Percentiles rank a stretch among this genome's conserved stretches.
phyloP scores from a whole-genome alignment of 2,113 vertebrate genomes.

The Girardinichthys multiradiatus region DNA sequence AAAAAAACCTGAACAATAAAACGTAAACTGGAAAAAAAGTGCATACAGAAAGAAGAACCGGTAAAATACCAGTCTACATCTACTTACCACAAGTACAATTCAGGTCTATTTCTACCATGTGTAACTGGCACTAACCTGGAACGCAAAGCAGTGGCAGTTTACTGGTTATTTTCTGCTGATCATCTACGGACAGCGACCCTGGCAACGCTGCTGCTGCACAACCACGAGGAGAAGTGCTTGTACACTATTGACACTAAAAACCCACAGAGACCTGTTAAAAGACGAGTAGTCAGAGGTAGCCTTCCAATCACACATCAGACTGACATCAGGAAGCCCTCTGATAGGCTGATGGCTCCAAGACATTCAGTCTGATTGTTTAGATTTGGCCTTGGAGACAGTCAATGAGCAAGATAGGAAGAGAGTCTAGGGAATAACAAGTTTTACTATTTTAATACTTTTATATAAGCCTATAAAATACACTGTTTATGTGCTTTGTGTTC shows the following conservation, averaged over 20 bases:
- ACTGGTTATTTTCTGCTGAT: background rate
- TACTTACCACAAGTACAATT: background rate
- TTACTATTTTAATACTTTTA: no score
- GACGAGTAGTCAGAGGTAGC: background rate
- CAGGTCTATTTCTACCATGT: no score
- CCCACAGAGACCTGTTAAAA: slow-evolving; percentile 7
- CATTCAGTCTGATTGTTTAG: background rate
- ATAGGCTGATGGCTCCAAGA: slow-evolving; percentile 22
- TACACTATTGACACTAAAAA: background rate
- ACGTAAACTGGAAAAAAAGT: slow-evolving; percentile 4
- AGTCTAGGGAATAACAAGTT: no score
- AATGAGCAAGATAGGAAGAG: background rate
- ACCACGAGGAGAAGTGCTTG: background rate
- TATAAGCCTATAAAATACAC: no score
- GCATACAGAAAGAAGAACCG: background rate
- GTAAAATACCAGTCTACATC: background rate
- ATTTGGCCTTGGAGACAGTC: slow-evolving; percentile 8
- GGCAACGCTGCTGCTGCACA: slow-evolving; percentile 4
- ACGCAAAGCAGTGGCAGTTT: slow-evolving; percentile 14
- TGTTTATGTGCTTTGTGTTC: no score
- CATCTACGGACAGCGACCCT: background rate
- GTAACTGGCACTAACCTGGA: slow-evolving; percentile 40
- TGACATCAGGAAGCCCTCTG: background rate
- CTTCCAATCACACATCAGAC: slow-evolving; percentile 22
- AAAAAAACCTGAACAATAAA: background rate